These are phyloP conservation scores for Tenthredo notha DNA, from an alignment of 2,888 invertebrate genomes.

Conservation along the genomic window DNA sequence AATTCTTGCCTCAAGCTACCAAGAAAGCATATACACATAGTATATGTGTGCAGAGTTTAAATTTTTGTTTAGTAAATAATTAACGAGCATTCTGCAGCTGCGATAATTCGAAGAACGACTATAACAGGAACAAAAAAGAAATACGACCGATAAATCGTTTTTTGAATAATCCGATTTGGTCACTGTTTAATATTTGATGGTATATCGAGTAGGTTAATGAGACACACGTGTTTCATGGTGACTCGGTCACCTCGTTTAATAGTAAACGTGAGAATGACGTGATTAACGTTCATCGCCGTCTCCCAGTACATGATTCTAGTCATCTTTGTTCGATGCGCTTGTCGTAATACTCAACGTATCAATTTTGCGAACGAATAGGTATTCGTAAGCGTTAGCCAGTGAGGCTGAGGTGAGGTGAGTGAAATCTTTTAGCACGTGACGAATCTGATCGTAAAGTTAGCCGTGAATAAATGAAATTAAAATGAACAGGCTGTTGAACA, in stretches of 20 bases:
- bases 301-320: neutral
- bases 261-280: slow-evolving; percentile 15
- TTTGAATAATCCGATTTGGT: neutral
- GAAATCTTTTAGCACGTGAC: slow-evolving; percentile 57
- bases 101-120: neutral
- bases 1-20: slow-evolving; percentile 19
- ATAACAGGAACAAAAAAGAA: neutral
- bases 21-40: neutral
- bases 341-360: neutral
- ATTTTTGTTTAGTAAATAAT: slow-evolving; percentile 7
- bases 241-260: slow-evolving; percentile 46
- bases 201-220: neutral
- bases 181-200: neutral
- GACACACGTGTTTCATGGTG: slow-evolving; percentile 37
- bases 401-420: slow-evolving; percentile 23
- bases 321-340: neutral
- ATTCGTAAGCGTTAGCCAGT: neutral
- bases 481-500: slow-evolving; percentile 53
- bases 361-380: neutral
- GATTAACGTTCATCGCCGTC: slow-evolving; percentile 22
- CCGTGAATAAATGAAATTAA: slow-evolving; percentile 59
- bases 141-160: neutral
- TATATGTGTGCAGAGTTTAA: neutral
- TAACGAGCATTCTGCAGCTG: neutral
- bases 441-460: slow-evolving; percentile 60